Evolutionary conservation across 2,113 vertebrate species (phyloP).

Genomic region (Aythya baeri): DNA sequence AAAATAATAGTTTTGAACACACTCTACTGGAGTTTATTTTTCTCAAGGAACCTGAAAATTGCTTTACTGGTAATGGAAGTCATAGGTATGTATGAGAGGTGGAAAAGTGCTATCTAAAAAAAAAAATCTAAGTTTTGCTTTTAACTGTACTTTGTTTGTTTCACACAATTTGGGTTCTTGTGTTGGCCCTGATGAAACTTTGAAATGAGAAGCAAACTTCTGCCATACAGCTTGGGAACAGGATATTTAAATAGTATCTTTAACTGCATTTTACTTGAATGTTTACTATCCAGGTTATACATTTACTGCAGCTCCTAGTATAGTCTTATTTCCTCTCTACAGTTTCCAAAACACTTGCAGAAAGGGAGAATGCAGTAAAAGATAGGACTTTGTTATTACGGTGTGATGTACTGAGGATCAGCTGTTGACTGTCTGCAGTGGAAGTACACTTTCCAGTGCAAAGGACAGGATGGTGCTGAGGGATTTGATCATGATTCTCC

Average conservation of each 20-base stretch:
- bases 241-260: neutral
- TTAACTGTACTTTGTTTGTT: neutral
- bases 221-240: accelerated
- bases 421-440: too few species aligned
- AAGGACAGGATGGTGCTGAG: neutral
- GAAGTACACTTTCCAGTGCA: neutral
- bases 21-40: neutral
- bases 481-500: neutral
- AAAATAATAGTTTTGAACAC: neutral
- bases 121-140: neutral
- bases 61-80: neutral
- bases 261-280: neutral
- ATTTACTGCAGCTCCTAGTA: neutral
- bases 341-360: neutral
- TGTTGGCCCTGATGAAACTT: neutral
- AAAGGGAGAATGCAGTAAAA: neutral
- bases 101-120: neutral
- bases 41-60: neutral
- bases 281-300: accelerated
- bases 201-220: neutral
- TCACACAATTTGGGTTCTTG: neutral
- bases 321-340: neutral
- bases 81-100: neutral
- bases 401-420: neutral
- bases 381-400: neutral